These are phyloP conservation scores for Eugnorisma glareosa DNA, from an alignment of 2,888 invertebrate species.

Conservation along the genomic window DNA sequence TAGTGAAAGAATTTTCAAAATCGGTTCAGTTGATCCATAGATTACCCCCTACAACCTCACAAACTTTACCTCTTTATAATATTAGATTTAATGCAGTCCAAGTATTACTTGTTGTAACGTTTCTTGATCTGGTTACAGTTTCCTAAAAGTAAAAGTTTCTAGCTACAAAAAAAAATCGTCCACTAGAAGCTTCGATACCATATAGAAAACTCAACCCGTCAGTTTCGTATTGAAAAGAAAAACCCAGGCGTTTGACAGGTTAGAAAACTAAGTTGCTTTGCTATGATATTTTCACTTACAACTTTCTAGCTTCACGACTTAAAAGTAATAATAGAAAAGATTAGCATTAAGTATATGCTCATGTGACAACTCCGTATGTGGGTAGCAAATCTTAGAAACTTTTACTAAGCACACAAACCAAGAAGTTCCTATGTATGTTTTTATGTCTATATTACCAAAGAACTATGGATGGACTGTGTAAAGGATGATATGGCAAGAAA, in stretches of 20 bases:
- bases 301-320: constrained; percentile 56
- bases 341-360: constrained; percentile 49
- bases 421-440: no score
- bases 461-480: no score
- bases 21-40: no score
- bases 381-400: neutral
- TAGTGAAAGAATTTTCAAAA: no score
- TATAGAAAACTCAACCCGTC: constrained; percentile 46
- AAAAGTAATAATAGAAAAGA: constrained; percentile 51
- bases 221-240: constrained; percentile 42
- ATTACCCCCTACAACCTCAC: no score
- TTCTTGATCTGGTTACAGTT: constrained; percentile 10
- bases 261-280: constrained; percentile 52
- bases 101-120: neutral
- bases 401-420: neutral
- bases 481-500: no score
- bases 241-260: constrained; percentile 52
- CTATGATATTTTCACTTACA: constrained; percentile 57
- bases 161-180: constrained; percentile 7
- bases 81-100: no score
- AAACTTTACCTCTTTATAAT: no score
- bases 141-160: constrained; percentile 43
- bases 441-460: no score
- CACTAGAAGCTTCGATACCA: constrained; percentile 22
- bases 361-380: constrained; percentile 9